Conservation (phyloP, 2,888 invertebrate genomes). For the Vannuccia rotundouncinata region DNA sequence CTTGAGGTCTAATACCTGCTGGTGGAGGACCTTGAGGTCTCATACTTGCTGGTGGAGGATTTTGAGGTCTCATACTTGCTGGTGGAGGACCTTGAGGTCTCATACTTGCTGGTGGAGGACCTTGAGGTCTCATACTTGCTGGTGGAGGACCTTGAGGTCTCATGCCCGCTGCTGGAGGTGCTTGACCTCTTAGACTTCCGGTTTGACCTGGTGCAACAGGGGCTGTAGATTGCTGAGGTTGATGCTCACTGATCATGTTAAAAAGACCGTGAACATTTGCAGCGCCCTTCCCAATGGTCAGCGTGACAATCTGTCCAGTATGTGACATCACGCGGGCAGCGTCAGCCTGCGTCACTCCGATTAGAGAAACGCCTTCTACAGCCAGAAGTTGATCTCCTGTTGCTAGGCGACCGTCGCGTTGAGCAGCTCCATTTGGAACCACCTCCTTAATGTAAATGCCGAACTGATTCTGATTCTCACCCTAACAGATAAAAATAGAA, state of each 20-base stretch:
- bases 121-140: no score
- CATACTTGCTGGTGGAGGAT: no score
- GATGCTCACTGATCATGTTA: slow-evolving; percentile 79
- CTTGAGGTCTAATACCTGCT: no score
- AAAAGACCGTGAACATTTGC: slow-evolving; percentile 92
- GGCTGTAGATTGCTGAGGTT: slow-evolving; percentile 78
- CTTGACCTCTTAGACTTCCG: no score
- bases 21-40: no score
- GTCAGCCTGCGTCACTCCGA: slow-evolving; percentile 69
- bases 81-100: no score
- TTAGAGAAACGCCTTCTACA: slow-evolving; percentile 89
- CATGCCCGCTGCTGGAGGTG: no score
- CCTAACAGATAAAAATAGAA: no score
- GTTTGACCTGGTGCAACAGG: no score
- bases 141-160: no score
- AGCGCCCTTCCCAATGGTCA: slow-evolving; percentile 94
- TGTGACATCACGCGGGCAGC: slow-evolving; percentile 91
- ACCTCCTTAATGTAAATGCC: slow-evolving; percentile 99
- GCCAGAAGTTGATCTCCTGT: slow-evolving; percentile 93
- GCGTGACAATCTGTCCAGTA: slow-evolving; percentile 82
- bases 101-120: no score
- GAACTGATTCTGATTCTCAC: slow-evolving; percentile 71
- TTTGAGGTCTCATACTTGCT: no score
- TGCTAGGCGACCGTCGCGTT: slow-evolving; percentile 78
- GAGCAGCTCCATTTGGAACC: slow-evolving; percentile 67